Conservation (phyloP, 2,797 vertebrate genomes). For the Anguilla obscura region DNA sequence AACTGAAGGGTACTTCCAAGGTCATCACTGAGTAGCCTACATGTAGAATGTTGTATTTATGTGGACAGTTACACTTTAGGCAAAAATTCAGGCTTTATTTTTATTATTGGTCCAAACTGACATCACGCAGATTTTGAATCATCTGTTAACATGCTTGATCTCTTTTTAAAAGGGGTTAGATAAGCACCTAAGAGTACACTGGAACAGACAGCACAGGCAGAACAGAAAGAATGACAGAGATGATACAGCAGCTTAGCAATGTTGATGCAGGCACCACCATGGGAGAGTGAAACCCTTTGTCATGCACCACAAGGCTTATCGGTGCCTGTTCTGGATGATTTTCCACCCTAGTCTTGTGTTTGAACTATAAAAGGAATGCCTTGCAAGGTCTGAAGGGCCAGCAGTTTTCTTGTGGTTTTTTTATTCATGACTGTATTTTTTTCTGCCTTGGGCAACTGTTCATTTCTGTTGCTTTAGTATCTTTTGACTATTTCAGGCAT, state of each 20-base stretch:
- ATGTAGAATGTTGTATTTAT: neutral
- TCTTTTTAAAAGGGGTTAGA: neutral
- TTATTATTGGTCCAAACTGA: neutral
- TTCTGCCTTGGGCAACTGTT: neutral
- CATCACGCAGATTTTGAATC: neutral
- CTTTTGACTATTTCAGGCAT: neutral
- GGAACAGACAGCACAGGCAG: constrained; percentile 27
- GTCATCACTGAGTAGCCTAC: constrained; percentile 5
- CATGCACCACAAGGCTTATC: neutral
- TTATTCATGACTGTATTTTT: neutral
- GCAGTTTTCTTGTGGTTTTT: neutral
- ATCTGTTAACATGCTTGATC: constrained; percentile 20
- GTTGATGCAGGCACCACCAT: neutral
- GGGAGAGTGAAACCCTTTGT: neutral
- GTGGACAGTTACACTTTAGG: neutral
- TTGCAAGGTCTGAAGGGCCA: neutral
- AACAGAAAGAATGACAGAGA: constrained; percentile 14
- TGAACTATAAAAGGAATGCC: neutral
- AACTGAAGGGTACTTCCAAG: constrained; percentile 39
- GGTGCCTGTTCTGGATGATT: neutral
- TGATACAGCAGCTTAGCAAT: constrained; percentile 14
- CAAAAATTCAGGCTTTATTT: neutral
- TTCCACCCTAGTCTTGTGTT: neutral
- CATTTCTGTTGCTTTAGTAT: neutral
- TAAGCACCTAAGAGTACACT: constrained; percentile 17